Evolutionary conservation across 1,140 invertebrate genomes (phyloP), one percentile per base, ranked within the genome.

Genomic region (Grapholita molesta): DNA sequence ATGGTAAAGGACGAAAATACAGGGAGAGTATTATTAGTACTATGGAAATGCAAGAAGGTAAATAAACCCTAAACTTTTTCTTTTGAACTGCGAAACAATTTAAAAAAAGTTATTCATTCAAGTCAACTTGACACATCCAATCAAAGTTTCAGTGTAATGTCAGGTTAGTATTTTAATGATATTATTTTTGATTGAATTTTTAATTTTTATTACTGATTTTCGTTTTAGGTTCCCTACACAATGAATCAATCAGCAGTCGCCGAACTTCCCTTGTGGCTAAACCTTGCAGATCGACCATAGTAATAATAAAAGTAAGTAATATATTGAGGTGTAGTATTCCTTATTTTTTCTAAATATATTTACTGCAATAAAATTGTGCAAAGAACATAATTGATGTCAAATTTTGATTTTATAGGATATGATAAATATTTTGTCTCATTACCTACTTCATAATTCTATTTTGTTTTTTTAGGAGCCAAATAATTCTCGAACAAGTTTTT

Each of bases 101-200:
- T 28, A 48, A 69, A 64, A 70, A 73, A 73, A 70, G 25, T 30
- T 61, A 28, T 48, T 61, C 23, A 66, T 73, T 72, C 72, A 74
- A 30, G 66, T 67, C 32, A 80, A 71, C 73, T 78, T 90, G 85
- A 77, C 85, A 89, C 74, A 78, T 81, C 78, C 78, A 83, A 73
- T 82, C 76, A 90, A 89, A 89, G 83, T 91, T 83, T 82, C 83
- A 86, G 86, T 89, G 86, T 90, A 88, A 90, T 91, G 88, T 89
- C 86, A 89, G 87, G 87, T 90, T 72, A 69, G 75, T 75, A 76
- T 68, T 75, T 77, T 79, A 65, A n/a, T 68, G 67, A 70, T 33
- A 70, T 74, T 68, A 66, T 64, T 70, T 72, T 70, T 64, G 21
- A 70, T 61, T 61, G 70, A 38, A 42, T 52, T 64, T 69, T 55